Base-by-base conservation (phyloP, 2,888 invertebrate species). In the Entomobrya proxima region DNA sequence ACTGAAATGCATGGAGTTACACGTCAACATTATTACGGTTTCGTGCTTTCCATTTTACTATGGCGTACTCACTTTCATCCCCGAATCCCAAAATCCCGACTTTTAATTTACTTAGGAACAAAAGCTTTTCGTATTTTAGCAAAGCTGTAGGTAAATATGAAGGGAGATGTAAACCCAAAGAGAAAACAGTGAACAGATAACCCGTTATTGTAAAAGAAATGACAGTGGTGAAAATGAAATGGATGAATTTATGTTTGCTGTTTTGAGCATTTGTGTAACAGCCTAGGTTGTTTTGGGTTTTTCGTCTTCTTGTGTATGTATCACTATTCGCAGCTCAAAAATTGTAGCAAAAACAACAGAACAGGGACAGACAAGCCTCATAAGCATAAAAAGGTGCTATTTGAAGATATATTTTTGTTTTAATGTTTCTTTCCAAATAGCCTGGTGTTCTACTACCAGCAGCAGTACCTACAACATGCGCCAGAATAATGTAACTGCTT, bases 381-480 rank as follows among this genome's bases (percentile, higher is more conserved):
- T 58, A 32, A 21, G 40, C 40, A 67, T 18, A 67, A 40, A 58
- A 67, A 40, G 67, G 21, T 67, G 67, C 21, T 40, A 67, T 67
- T 67, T 35, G 37, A 40, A 37, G 11, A 24, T 67, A 18, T 13
- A 67, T 67, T 37, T n/a, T n/a, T 67, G 40, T 67, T 67, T 37
- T 67, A 67, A 67, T 67, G 67, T 40, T 67, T 37, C 21, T 40
- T 67, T n/a, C 15, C 37, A 18, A 18, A 37, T 35, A 40, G 40
- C 13, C 40, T 40, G 67, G 67, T 67, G 40, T 24, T 11, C 67
- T 40, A 67, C 67, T 27, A n/a, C n/a, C n/a, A n/a, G n/a, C n/a
- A n/a, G n/a, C n/a, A n/a, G n/a, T n/a, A n/a, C n/a, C n/a, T n/a
- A n/a, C n/a, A n/a, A n/a, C n/a, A n/a, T n/a, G n/a, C n/a, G 55